These are phyloP conservation scores for Agapostemon virescens DNA, from an alignment of 2,888 invertebrate genomes.

Conservation along the genomic window DNA sequence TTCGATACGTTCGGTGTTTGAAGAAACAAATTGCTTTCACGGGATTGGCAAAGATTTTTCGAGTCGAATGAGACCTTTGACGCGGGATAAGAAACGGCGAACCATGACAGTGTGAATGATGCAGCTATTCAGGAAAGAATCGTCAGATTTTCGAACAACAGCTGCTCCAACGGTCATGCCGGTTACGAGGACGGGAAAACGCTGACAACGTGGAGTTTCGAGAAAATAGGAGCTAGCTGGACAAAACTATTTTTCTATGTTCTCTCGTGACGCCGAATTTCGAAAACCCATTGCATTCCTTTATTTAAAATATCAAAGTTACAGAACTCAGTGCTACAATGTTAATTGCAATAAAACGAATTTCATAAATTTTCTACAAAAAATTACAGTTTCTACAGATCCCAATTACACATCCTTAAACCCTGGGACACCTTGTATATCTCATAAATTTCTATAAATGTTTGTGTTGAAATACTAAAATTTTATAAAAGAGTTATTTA, in stretches of 20 bases:
- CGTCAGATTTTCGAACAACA: constrained; percentile 1
- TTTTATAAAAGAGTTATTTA: no score
- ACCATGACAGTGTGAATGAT: not conserved
- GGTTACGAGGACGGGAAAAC: not conserved
- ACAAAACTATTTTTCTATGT: not conserved
- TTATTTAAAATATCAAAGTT: no score
- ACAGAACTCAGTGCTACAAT: no score
- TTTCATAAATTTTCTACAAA: no score
- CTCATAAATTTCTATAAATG: no score
- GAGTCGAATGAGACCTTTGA: constrained; percentile 4
- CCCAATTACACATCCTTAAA: no score
- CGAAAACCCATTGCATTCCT: not conserved
- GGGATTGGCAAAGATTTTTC: not conserved
- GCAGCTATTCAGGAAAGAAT: not conserved
- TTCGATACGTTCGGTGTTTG: not conserved
- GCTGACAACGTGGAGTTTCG: not conserved
- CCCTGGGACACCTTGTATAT: no score
- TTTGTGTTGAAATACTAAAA: no score
- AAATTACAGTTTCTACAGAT: no score
- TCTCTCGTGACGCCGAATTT: not conserved
- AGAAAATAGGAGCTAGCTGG: not conserved
- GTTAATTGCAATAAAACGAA: no score
- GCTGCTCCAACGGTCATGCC: not conserved
- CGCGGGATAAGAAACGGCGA: not conserved
- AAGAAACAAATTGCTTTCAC: constrained; percentile 8